Evolutionary conservation across 2,797 vertebrate species (phyloP), one percentile per base, ranked within the genome.

Genomic region (Pseudotriccus pelzelni): DNA sequence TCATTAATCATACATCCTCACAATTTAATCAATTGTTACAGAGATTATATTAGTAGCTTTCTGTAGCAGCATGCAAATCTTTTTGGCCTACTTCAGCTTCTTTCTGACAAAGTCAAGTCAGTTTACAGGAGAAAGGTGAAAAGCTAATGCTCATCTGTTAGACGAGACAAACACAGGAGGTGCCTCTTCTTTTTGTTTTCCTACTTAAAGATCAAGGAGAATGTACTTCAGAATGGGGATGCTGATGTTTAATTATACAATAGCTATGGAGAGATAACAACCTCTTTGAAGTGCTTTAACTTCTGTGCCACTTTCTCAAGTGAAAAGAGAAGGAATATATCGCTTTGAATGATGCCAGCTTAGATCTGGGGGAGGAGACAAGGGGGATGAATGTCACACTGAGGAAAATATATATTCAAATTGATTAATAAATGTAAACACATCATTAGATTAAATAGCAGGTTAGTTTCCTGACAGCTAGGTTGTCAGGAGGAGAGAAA

Each of bases 251-350:
- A 95, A 97, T 97, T 95, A 96, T 96, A 94, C 93, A 97, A 87
- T 50, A 94, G 92, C 81, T 94, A 15, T 30, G 75, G 83, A 77
- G 77, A 91, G 87, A 91, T 72, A 93, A 90, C 41, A 73, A 88
- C 87, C 63, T 90, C 93, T 97, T 95, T 97, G 95, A 97, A 97
- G 93, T 68, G 49, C 64, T 83, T 84, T 87, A 94, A 94, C 83
- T 93, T 86, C 91, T 81, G 77, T 72, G 59, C 74, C 84, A 87
- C 95, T 94, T 97, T 84, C 47, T 90, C 39, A 68, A 95, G 66
- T 89, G 66, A 60, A 93, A 86, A 83, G 64, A n/a, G 68, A 93
- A 63, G 69, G 81, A 74, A 90, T 77, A 91, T 84, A 91, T 94
- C 86, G 56, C 77, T 96, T 74, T 89, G 90, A 96, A 80, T 30